Percentiles rank a stretch among this genome's conserved stretches.
Evolutionary conservation across 2,113 vertebrate genomes (phyloP).

Genomic region (Gracilinanus agilis): DNA sequence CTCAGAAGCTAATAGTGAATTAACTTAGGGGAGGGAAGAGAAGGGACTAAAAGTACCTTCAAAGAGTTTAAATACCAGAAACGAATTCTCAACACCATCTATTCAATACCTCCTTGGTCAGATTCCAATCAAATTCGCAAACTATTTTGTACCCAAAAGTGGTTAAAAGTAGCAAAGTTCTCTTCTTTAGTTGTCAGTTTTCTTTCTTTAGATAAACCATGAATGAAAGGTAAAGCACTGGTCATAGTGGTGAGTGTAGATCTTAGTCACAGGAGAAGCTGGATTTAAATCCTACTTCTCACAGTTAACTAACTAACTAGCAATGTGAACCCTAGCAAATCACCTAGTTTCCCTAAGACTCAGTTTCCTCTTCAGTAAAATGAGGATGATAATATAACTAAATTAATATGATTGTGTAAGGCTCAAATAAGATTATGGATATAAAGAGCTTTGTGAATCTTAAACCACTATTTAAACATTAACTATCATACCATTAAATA

Average conservation of each 20-base stretch:
- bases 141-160: constrained; percentile 19
- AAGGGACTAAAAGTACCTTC: not conserved
- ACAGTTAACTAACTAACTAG: not conserved
- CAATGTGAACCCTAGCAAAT: not conserved
- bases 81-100: not conserved
- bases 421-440: not conserved
- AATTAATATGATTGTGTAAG: not conserved
- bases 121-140: not conserved
- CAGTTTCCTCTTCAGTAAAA: not conserved
- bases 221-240: constrained; percentile 10
- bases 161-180: constrained; percentile 4
- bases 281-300: not conserved
- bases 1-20: not conserved
- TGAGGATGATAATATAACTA: not conserved
- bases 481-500: not conserved
- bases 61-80: not conserved
- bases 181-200: constrained; percentile 26
- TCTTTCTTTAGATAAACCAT: constrained; percentile 15
- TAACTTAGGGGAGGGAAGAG: not conserved
- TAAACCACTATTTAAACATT: not conserved
- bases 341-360: not conserved
- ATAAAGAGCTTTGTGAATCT: not conserved
- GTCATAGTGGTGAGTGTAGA: not conserved
- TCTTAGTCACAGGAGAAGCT: not conserved
- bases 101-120: not conserved